These are phyloP conservation scores for Tenualosa thibaudeaui DNA, from an alignment of 2,797 vertebrate genomes.

Conservation along the genomic window DNA sequence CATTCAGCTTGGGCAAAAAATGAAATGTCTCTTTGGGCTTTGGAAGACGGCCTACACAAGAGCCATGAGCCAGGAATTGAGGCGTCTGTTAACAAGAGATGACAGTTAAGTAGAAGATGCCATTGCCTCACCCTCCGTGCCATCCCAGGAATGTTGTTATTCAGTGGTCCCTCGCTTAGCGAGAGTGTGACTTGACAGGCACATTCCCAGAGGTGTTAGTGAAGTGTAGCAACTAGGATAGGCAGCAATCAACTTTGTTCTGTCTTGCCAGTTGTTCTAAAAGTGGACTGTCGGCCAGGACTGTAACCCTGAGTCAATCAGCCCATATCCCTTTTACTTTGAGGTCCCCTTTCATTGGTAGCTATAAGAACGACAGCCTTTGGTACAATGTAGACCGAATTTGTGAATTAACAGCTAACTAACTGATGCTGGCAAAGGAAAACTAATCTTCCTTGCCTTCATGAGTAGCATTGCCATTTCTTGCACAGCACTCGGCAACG, in stretches of 20 bases:
- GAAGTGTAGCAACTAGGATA: background rate
- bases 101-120: slow-evolving; percentile 2
- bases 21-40: background rate
- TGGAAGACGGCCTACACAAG: background rate
- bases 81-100: slow-evolving; percentile 17
- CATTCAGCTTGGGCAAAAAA: background rate
- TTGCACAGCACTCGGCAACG: too few species aligned
- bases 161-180: background rate
- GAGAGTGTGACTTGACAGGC: background rate
- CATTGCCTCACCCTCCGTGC: background rate
- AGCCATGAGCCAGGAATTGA: slow-evolving; percentile 11
- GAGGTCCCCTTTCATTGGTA: too few species aligned
- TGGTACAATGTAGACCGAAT: too few species aligned
- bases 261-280: background rate
- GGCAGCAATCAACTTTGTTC: background rate
- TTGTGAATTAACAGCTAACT: too few species aligned
- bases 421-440: too few species aligned
- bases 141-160: slow-evolving; percentile 16
- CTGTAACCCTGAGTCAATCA: too few species aligned
- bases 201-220: background rate
- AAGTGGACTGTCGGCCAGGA: background rate
- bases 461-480: too few species aligned
- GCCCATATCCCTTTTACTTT: too few species aligned
- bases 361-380: too few species aligned
- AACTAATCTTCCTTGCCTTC: too few species aligned